phyloP scores from a whole-genome alignment of 1,140 invertebrate species.

The Oryctes rhinoceros region DNA sequence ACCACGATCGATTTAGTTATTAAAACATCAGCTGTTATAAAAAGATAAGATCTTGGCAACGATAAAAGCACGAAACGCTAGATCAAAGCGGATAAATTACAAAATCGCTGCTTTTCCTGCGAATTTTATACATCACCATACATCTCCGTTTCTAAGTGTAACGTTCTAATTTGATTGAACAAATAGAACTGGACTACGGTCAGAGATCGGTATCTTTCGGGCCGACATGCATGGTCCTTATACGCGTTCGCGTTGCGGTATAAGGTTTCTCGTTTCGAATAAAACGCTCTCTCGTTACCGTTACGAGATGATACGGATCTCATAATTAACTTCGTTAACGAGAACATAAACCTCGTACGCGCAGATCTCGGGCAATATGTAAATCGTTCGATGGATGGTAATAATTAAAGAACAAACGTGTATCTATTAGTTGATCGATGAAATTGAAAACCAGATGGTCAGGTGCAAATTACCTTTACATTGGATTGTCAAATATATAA shows the following conservation, averaged over 20 bases:
- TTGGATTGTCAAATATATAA: no score
- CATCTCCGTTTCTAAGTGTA: not conserved
- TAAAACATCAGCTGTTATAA: no score
- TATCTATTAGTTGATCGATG: not conserved
- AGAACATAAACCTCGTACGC: conserved; percentile 2
- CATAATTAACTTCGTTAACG: conserved; percentile 10
- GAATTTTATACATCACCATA: no score
- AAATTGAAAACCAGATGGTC: not conserved
- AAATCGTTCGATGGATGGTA: not conserved
- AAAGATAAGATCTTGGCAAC: no score
- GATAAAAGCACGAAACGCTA: no score
- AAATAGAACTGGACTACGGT: not conserved
- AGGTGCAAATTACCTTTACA: no score
- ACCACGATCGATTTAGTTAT: no score
- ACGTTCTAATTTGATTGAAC: not conserved
- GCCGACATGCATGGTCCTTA: not conserved
- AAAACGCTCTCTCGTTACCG: conserved; percentile 16
- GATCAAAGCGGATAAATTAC: no score
- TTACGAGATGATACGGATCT: conserved; percentile 11
- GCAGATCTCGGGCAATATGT: not conserved
- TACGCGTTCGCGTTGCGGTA: not conserved
- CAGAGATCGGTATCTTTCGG: conserved; percentile 10
- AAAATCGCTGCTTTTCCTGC: no score
- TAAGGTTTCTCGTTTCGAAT: not conserved
- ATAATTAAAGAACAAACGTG: conserved; percentile 3